phyloP scores from a whole-genome alignment of 2,797 vertebrate species.

The Myiothlypis chrysogaster region DNA sequence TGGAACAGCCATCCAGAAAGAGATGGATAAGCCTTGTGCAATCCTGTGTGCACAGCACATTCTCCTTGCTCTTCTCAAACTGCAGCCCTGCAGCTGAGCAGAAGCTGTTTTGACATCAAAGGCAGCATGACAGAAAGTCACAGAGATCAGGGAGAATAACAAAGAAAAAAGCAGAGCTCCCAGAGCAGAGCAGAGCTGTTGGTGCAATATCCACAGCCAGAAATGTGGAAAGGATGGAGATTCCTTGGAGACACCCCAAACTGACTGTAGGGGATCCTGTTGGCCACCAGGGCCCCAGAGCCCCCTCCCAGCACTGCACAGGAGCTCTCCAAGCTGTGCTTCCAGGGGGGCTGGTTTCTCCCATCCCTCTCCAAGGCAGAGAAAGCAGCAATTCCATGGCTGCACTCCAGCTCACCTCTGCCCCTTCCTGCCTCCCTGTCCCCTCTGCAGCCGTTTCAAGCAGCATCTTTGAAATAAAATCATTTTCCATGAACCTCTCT shows the following conservation, averaged over 20 bases:
- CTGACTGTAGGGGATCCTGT: neutral
- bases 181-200: neutral
- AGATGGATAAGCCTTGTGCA: neutral
- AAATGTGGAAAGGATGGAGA: neutral
- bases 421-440: neutral
- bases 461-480: neutral
- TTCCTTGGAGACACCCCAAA: neutral
- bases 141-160: fast-evolving
- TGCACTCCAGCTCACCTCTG: neutral
- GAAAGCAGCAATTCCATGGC: neutral
- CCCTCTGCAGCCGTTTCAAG: neutral
- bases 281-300: neutral
- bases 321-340: neutral
- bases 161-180: neutral
- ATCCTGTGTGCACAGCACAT: neutral
- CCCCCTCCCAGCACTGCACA: neutral
- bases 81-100: neutral
- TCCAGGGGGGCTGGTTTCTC: neutral
- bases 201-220: neutral
- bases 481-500: neutral
- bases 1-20: neutral
- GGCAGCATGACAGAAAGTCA: neutral
- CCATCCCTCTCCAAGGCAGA: neutral
- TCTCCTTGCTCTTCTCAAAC: neutral
- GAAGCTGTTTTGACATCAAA: neutral